Base-by-base conservation (phyloP, 2,888 invertebrate genomes). In the Sabatieria punctata region DNA sequence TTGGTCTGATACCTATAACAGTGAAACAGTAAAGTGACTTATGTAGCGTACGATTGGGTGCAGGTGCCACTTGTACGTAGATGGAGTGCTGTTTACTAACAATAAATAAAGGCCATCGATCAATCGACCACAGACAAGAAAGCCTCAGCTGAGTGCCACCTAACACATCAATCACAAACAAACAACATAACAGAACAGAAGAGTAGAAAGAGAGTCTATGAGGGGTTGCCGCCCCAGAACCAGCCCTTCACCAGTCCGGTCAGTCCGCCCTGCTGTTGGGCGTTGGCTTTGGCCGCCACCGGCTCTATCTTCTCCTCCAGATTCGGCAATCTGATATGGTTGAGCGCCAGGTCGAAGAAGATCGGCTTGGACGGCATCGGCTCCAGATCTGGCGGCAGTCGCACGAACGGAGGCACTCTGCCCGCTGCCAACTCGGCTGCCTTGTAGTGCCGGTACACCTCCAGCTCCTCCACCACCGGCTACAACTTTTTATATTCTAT, bases 291-390 rank as follows among this genome's bases (percentile, higher is more conserved):
- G 27, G 4, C 39, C 22, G 49, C 56, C 49, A 58, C 55, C 48
- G 57, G 55, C 53, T 63, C 60, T 57, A 60, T 60, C 54, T 68
- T 61, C 26, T 22, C 45, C 24, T 49, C 43, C 42, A 74, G 57
- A 2, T 66, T 63, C 2, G 74, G 73, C 55, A 73, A 69, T 45
- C 66, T 64, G 2, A 93, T 75, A 66, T 88, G 84, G 68, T 93
- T 93, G 56, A 86, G 77, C 2, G 95, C 95, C 63, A 97, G 73
- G 71, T 97, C 97, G 65, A 95, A 97, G 75, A 95, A 97, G 48
- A 95, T 65, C 0, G 97, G 95, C 65, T 97, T 93, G 66, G 86
- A 88, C 19, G 93, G 83, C 54, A 71, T 68, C 1, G 73, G 69
- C 51, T 67, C 61, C 56, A 71, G 72, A 49, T 83, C 76, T 0